phyloP scores from a whole-genome alignment of 2,113 vertebrate species.

The Calyptommatus sinebrachiatus region DNA sequence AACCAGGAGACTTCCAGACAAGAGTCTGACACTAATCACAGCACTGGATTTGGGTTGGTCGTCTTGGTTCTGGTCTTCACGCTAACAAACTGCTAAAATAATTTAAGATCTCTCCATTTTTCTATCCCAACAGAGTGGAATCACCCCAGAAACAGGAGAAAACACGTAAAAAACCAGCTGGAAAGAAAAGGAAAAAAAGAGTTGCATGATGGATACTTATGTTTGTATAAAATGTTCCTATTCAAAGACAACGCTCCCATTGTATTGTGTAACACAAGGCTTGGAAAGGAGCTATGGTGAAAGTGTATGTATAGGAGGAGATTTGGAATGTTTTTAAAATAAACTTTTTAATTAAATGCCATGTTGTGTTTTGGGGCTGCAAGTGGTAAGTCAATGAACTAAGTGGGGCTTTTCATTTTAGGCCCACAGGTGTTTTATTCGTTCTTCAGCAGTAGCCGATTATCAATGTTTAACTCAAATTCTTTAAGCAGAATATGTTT shows the following conservation, averaged over 20 bases:
- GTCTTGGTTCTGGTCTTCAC: background rate
- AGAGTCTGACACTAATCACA: too few species aligned
- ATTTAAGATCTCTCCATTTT: background rate
- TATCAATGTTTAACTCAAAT: background rate
- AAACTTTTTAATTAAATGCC: background rate
- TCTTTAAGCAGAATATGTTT: background rate
- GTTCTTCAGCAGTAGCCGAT: background rate
- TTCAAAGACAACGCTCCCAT: background rate
- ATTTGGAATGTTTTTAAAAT: background rate
- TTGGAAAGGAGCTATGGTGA: background rate
- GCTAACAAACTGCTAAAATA: background rate
- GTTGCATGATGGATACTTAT: background rate
- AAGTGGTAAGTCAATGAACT: background rate
- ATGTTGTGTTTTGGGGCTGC: background rate
- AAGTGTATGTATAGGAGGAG: background rate
- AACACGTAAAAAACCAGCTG: background rate
- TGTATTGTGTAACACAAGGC: background rate
- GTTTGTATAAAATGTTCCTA: background rate
- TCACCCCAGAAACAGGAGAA: background rate
- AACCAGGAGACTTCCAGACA: too few species aligned
- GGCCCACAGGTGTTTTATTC: background rate
- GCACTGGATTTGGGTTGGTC: too few species aligned
- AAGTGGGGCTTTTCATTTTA: background rate
- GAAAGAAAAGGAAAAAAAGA: conserved; percentile 26
- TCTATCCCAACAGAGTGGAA: background rate